Conservation (phyloP, 2,797 vertebrate genomes). For the Bradypodion pumilum region DNA sequence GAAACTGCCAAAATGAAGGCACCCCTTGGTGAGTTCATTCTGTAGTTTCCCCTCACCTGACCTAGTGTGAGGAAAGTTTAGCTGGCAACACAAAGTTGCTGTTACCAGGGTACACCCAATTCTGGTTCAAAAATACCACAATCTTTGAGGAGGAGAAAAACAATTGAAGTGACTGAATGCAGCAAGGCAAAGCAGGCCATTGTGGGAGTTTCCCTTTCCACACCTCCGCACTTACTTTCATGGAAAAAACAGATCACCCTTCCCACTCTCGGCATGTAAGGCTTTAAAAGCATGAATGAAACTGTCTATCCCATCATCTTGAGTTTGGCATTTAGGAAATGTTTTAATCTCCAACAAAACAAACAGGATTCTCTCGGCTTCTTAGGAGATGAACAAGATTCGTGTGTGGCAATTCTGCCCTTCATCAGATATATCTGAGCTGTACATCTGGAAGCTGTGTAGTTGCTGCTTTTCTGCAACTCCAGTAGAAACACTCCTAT, state of each 20-base stretch:
- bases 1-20: too few species aligned
- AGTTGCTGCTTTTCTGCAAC: background rate
- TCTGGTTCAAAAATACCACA: too few species aligned
- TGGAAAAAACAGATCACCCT: background rate
- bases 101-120: too few species aligned
- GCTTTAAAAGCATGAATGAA: background rate
- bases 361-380: background rate
- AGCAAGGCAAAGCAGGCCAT: background rate
- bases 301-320: background rate
- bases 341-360: background rate
- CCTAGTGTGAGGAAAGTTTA: too few species aligned
- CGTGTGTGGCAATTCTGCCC: background rate
- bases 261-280: background rate
- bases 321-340: background rate
- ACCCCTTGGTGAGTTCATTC: too few species aligned
- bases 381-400: background rate
- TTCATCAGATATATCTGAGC: background rate
- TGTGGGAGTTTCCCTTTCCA: background rate
- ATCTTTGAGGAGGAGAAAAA: too few species aligned
- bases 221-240: background rate
- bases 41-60: too few species aligned
- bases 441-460: background rate
- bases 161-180: too few species aligned
- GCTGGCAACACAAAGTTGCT: too few species aligned
- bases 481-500: background rate